Conservation (phyloP, 1,140 invertebrate species). For the Euglossa dilemma region DNA sequence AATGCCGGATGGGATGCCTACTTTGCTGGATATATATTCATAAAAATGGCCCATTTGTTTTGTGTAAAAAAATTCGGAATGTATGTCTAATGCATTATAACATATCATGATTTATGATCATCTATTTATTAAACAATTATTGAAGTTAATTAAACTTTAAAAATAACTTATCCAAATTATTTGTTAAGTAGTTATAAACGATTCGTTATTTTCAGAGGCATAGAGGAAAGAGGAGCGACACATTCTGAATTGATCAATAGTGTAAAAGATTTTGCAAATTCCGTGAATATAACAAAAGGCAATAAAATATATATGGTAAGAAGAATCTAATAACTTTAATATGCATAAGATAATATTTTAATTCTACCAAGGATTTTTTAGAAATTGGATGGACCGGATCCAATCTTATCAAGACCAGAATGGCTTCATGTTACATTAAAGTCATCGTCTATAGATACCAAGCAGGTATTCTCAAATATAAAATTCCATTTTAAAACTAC, state of each 20-base stretch:
- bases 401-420: conserved; percentile 80
- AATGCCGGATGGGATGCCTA: conserved; percentile 91
- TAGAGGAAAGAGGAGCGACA: conserved; percentile 78
- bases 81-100: conserved; percentile 55
- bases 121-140: neutral
- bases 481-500: neutral
- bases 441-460: conserved; percentile 56
- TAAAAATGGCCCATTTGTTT: conserved; percentile 83
- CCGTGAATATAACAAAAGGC: conserved; percentile 85
- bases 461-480: conserved; percentile 57
- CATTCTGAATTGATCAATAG: conserved; percentile 82
- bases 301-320: conserved; percentile 84
- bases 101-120: neutral
- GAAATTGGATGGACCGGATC: conserved; percentile 83
- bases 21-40: conserved; percentile 86
- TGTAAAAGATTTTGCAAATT: conserved; percentile 83
- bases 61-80: conserved; percentile 69
- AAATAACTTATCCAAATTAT: too few species aligned
- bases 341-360: neutral
- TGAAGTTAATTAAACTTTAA: too few species aligned
- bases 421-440: conserved; percentile 80
- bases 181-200: neutral
- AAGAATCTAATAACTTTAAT: neutral
- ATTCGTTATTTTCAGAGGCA: conserved; percentile 70
- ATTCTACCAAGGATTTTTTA: conserved; percentile 72